These are phyloP conservation scores for Orycteropus afer DNA, from an alignment of 2,113 vertebrate species.

Conservation along the genomic window DNA sequence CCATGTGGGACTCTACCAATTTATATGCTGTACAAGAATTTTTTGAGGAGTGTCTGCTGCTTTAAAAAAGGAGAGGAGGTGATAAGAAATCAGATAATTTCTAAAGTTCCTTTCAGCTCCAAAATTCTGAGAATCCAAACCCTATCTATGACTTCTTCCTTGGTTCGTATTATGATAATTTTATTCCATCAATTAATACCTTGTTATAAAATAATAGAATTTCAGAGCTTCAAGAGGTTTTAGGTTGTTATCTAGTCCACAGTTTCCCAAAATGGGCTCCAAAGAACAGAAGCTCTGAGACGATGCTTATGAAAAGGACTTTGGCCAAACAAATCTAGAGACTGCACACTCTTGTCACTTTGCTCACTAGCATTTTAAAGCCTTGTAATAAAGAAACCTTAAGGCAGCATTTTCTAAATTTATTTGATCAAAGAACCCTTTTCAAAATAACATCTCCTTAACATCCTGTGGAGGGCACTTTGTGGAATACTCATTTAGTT, in stretches of 20 bases:
- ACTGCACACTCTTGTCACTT: constrained; percentile 8
- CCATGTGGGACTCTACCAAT: too few species aligned
- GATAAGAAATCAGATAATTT: too few species aligned
- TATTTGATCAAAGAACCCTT: constrained; percentile 20
- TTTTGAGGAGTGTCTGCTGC: neutral
- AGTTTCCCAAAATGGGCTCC: constrained; percentile 12
- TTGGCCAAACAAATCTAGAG: neutral
- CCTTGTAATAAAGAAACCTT: constrained; percentile 30
- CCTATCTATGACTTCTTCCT: constrained; percentile 30
- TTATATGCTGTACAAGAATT: too few species aligned
- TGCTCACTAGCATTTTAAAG: constrained; percentile 49
- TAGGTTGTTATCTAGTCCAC: neutral
- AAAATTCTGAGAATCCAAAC: neutral
- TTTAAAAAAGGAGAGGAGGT: constrained; percentile 13
- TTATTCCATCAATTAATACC: constrained; percentile 11
- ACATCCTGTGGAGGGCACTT: neutral
- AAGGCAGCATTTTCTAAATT: constrained; percentile 37
- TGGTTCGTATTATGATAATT: constrained; percentile 30
- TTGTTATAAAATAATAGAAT: constrained; percentile 43
- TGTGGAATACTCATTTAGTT: constrained; percentile 30
- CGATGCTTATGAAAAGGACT: neutral
- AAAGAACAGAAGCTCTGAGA: constrained; percentile 7
- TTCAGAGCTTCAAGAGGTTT: constrained; percentile 13
- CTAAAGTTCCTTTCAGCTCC: constrained; percentile 29
- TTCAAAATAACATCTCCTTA: too few species aligned